These are phyloP conservation scores for Machimus atricapillus DNA, from an alignment of 2,888 invertebrate species.

Conservation along the genomic window DNA sequence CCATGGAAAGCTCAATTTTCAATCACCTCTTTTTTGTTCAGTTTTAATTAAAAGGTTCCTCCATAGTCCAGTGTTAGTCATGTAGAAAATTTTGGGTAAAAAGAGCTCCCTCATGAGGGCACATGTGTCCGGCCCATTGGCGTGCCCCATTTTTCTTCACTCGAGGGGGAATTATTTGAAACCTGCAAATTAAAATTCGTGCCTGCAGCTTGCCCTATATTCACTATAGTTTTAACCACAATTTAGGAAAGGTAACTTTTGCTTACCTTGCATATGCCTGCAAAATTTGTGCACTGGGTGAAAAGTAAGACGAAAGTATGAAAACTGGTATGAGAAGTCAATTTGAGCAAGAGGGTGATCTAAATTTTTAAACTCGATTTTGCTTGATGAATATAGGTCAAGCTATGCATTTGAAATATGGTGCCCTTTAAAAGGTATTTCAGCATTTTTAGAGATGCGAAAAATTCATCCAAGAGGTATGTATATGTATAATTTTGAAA, in stretches of 20 bases:
- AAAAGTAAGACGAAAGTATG: not conserved
- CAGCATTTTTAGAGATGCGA: too few species aligned
- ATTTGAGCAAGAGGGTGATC: not conserved
- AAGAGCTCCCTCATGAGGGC: not conserved
- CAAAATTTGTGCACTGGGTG: not conserved
- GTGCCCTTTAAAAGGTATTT: too few species aligned
- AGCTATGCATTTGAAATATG: too few species aligned
- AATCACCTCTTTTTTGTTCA: conserved; percentile 10
- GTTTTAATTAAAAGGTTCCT: conserved; percentile 6
- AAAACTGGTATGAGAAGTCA: not conserved
- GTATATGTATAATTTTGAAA: too few species aligned
- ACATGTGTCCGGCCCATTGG: not conserved
- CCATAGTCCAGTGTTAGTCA: not conserved
- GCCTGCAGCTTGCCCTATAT: not conserved
- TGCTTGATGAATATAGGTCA: too few species aligned
- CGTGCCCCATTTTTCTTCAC: not conserved
- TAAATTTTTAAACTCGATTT: too few species aligned
- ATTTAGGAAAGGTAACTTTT: not conserved
- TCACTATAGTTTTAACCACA: not conserved
- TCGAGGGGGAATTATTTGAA: not conserved
- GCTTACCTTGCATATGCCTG: not conserved
- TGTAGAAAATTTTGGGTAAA: not conserved
- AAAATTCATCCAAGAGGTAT: too few species aligned
- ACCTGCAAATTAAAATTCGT: not conserved
- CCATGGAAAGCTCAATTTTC: not conserved